Conservation (phyloP, 2,797 vertebrate species). For the Mus minutoides region DNA sequence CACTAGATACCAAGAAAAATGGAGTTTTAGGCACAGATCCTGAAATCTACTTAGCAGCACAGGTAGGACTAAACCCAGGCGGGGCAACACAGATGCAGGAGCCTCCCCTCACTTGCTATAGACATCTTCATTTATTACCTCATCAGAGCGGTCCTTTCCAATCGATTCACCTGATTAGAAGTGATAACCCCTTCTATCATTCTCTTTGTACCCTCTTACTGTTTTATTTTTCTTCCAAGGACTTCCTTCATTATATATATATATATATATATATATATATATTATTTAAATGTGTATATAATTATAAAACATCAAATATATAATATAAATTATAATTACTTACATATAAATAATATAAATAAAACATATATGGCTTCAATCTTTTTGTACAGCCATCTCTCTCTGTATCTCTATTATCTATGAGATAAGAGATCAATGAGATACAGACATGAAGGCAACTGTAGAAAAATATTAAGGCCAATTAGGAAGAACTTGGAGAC, state of each 20-base stretch:
- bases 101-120: background rate
- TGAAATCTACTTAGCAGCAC: background rate
- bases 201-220: background rate
- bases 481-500: conserved; percentile 11
- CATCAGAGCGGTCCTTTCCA: background rate
- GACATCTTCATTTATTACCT: background rate
- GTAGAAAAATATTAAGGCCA: background rate
- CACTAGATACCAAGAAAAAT: background rate
- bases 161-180: background rate
- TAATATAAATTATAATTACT: background rate
- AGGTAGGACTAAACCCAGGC: background rate
- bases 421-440: background rate
- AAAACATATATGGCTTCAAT: background rate
- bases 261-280: background rate
- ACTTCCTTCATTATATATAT: background rate
- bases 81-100: background rate
- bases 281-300: background rate
- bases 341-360: background rate
- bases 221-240: conserved; percentile 4
- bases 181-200: background rate
- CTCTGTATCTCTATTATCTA: background rate
- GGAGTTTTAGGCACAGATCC: background rate
- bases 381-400: background rate
- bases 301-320: background rate
- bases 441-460: background rate